Conservation (phyloP, 2,113 vertebrate species). For the pig (Sus scrofa) region T2T-Sscrofa CM000815.6:2782001-2782500, state of each 20-base stretch:
- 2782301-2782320: neutral
- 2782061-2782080: neutral
- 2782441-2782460: neutral
- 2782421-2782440: neutral
- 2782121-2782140: neutral
- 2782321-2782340: neutral
- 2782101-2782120: fast-evolving
- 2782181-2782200: neutral
- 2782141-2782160: too few species aligned
- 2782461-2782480: neutral
- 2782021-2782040: neutral
- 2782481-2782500: neutral
- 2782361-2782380: neutral
- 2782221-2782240: neutral
- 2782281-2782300: neutral
- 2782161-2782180: neutral
- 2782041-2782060: neutral
- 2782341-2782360: fast-evolving
- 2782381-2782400: neutral
- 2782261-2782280: neutral
- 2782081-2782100: neutral
- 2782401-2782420: neutral
- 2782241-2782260: neutral
- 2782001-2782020: neutral
- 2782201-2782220: neutral